Conservation (phyloP, 2,797 vertebrate genomes). For the Champsocephalus esox region DNA sequence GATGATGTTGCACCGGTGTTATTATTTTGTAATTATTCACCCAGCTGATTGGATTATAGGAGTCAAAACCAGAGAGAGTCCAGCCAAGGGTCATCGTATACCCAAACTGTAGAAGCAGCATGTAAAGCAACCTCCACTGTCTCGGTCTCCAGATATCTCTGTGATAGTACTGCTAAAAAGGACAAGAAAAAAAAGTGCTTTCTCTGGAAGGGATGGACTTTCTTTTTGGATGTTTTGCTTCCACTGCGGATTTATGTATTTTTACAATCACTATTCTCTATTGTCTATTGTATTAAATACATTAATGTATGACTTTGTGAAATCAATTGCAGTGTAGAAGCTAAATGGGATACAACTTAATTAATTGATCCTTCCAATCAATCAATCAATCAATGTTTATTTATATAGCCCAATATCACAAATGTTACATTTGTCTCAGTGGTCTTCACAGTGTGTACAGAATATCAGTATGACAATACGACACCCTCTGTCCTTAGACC, state of each 20-base stretch:
- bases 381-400: no score
- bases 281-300: background rate
- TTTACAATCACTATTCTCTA: slow-evolving; percentile 4
- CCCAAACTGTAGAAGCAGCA: slow-evolving; percentile 49
- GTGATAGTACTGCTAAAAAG: background rate
- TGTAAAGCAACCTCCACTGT: slow-evolving; percentile 20
- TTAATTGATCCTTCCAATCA: background rate
- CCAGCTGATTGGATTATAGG: slow-evolving; percentile 78
- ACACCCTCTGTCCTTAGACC: no score
- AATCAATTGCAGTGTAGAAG: background rate
- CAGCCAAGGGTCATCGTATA: slow-evolving; percentile 77
- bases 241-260: background rate
- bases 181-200: background rate
- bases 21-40: slow-evolving; percentile 85
- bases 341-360: background rate
- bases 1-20: slow-evolving; percentile 79
- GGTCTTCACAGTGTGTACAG: no score
- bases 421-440: no score
- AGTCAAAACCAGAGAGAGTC: slow-evolving; percentile 75
- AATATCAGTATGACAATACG: no score
- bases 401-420: no score
- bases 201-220: background rate
- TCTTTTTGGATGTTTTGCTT: background rate
- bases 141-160: slow-evolving; percentile 2
- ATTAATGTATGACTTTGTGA: background rate